These are phyloP conservation scores for Penaeus japonicus DNA, from an alignment of 1,140 invertebrate genomes.

Conservation along the genomic window DNA sequence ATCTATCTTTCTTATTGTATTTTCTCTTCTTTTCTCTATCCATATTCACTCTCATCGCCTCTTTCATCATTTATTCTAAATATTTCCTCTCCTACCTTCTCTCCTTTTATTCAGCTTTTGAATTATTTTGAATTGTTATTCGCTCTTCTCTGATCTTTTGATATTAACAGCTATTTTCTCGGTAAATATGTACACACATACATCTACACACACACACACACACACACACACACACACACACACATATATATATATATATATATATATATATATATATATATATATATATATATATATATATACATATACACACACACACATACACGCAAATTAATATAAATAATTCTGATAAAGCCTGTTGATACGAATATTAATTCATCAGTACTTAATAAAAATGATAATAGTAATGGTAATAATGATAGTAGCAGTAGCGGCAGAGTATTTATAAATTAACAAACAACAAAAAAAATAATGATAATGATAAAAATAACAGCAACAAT, in stretches of 20 bases:
- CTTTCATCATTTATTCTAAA: no score
- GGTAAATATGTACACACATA: neutral
- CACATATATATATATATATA: conserved; percentile 2
- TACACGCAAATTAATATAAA: neutral
- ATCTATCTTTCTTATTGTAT: neutral
- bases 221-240: neutral
- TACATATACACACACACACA: neutral
- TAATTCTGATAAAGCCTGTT: no score
- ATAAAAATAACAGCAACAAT: no score
- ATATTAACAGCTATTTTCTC: no score
- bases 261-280: no score
- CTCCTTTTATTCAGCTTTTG: neutral
- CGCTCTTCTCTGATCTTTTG: neutral
- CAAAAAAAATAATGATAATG: no score
- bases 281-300: neutral
- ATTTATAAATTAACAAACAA: no score
- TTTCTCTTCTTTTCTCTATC: neutral
- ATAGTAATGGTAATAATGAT: no score
- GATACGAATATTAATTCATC: neutral
- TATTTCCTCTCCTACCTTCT: neutral
- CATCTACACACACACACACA: neutral
- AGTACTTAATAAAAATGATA: neutral
- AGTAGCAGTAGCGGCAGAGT: no score
- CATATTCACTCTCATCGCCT: no score
- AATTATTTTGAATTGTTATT: neutral